Evolutionary conservation across 1,140 invertebrate species (phyloP), one percentile per base, ranked within the genome.

Genomic region (Heliconius congener): DNA sequence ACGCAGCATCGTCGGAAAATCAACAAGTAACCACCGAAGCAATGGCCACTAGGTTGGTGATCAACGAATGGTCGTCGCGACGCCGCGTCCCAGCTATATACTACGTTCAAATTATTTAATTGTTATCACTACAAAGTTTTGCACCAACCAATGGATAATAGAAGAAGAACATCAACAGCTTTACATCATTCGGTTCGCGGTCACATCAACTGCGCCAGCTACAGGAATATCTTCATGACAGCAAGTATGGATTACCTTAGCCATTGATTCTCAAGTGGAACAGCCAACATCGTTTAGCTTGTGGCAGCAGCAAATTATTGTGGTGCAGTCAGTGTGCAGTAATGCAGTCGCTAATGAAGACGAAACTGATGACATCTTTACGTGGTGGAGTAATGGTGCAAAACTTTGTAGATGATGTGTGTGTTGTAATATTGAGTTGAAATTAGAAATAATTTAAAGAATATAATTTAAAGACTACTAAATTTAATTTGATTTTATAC

Each of bases 331-430:
- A 42, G 52, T n/a, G 16, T 70, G 37, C 30, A 16, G 16, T n/a
- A 50, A 70, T 42, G 75, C 66, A 66, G 60, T 66, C 13, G 3
- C 60, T 66, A n/a, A 30, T 30, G 60, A 66, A 66, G 60, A 66
- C 11, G 13, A 9, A 30, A 30, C 9, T 23, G 60, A 66, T 30
- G 60, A 66, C 60, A 66, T 66, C 60, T 16, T n/a, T 66, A 23
- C 60, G 11, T 27, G 73, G 76, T 85, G 87, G 84, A 88, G 84
- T 87, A 88, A 79, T 86, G 93, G 93, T 95, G 94, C 94, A 95
- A 95, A 95, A 95, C 93, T 95, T 95, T 95, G 94, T 95, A 94
- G 93, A 84, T 90, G 89, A 90, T 90, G 87, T 87, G 89, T 87
- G 82, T 81, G 76, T 81, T 66, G 60, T 66, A 66, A 74, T 66